Evolutionary conservation across 2,113 vertebrate genomes (phyloP).

Genomic region (Eidolon helvum): DNA sequence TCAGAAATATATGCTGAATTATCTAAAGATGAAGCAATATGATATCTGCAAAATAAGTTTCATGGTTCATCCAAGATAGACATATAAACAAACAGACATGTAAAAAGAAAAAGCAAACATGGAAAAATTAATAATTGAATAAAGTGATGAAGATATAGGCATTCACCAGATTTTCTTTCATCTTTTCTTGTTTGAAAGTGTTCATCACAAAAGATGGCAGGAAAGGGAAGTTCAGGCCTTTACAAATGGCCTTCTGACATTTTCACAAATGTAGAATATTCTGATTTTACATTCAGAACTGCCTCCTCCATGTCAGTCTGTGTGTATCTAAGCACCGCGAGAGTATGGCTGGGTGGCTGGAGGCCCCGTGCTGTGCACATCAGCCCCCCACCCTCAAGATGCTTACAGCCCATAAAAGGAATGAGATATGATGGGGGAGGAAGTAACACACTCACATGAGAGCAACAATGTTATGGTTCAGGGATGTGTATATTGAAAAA

Average conservation of each 20-base stretch:
- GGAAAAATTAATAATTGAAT: neutral
- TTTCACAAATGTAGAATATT: neutral
- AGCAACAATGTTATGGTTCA: neutral
- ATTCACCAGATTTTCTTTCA: neutral
- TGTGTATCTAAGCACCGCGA: fast-evolving
- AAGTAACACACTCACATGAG: no score
- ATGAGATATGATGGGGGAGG: neutral
- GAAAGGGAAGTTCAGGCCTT: neutral
- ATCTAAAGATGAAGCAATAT: neutral
- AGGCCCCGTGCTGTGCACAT: fast-evolving
- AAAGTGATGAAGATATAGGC: neutral
- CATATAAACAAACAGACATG: neutral
- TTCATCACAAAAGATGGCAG: neutral
- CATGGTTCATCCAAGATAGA: neutral
- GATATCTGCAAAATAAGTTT: neutral
- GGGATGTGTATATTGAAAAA: neutral
- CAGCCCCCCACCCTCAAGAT: neutral
- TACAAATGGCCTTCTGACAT: neutral
- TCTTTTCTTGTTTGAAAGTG: neutral
- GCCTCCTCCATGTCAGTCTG: fast-evolving
- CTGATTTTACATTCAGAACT: neutral
- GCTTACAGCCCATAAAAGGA: neutral
- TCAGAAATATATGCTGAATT: neutral
- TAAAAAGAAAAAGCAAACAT: neutral
- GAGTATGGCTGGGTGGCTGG: fast-evolving